These are phyloP conservation scores for Drosophila setosimentum DNA, from an alignment of 2,888 invertebrate species.

Conservation along the genomic window DNA sequence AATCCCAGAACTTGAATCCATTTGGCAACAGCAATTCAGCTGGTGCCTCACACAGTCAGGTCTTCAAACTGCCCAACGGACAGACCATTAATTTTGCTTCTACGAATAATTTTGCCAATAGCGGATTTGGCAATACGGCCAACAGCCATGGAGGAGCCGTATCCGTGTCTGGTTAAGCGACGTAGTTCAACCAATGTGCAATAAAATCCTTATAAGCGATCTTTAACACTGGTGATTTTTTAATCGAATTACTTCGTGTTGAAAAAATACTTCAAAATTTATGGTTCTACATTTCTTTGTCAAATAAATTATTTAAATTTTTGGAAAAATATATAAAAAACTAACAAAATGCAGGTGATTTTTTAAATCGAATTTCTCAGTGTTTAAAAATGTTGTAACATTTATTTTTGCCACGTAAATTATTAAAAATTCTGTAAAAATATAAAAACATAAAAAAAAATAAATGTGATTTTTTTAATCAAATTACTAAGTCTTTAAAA, in stretches of 20 bases:
- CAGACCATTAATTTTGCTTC: constrained; percentile 84
- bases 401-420: not conserved
- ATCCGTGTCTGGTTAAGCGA: constrained; percentile 63
- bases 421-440: not conserved
- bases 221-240: not conserved
- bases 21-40: constrained; percentile 79
- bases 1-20: constrained; percentile 78
- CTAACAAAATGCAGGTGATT: not conserved
- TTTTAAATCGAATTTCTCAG: not conserved
- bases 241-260: not conserved
- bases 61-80: constrained; percentile 84
- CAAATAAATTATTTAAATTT: not conserved
- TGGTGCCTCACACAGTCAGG: constrained; percentile 84
- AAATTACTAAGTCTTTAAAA: not conserved
- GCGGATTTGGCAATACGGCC: constrained; percentile 68
- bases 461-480: not conserved
- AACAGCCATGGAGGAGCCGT: constrained; percentile 75
- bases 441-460: not conserved
- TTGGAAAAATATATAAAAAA: not conserved
- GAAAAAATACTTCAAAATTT: not conserved
- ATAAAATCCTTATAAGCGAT: not conserved
- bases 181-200: not conserved
- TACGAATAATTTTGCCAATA: constrained; percentile 83
- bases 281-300: not conserved
- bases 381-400: not conserved